Conservation (phyloP, 2,113 vertebrate species). For the Zosterops japonicus region DNA sequence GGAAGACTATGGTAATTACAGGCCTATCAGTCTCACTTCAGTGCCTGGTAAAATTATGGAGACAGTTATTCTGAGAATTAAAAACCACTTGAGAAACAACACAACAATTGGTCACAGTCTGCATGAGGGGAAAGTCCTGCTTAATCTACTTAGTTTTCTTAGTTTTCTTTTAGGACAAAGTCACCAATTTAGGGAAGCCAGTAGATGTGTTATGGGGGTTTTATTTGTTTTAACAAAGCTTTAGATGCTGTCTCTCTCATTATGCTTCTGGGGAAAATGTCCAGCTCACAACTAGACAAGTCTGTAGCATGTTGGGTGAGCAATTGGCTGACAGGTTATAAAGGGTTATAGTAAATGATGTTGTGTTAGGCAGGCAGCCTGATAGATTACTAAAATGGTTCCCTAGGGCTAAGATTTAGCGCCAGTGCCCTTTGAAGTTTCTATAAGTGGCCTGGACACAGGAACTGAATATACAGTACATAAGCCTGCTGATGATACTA, state of each 20-base stretch:
- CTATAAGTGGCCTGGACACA: neutral
- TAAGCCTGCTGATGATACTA: neutral
- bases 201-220: neutral
- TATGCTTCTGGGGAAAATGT: neutral
- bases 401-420: neutral
- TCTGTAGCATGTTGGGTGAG: neutral
- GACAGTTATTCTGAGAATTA: neutral
- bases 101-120: neutral
- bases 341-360: neutral
- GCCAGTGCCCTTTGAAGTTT: neutral
- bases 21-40: neutral
- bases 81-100: neutral
- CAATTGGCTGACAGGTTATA: accelerated
- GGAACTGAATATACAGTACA: neutral
- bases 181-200: neutral
- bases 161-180: neutral
- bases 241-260: neutral
- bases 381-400: neutral
- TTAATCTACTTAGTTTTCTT: neutral
- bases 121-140: neutral
- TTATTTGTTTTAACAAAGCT: neutral
- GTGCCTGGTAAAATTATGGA: neutral
- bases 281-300: neutral
- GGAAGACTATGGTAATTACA: neutral
- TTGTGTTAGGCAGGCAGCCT: neutral